These are phyloP conservation scores for Corynorhinus townsendii DNA, from an alignment of 2,113 vertebrate genomes.

Conservation along the genomic window DNA sequence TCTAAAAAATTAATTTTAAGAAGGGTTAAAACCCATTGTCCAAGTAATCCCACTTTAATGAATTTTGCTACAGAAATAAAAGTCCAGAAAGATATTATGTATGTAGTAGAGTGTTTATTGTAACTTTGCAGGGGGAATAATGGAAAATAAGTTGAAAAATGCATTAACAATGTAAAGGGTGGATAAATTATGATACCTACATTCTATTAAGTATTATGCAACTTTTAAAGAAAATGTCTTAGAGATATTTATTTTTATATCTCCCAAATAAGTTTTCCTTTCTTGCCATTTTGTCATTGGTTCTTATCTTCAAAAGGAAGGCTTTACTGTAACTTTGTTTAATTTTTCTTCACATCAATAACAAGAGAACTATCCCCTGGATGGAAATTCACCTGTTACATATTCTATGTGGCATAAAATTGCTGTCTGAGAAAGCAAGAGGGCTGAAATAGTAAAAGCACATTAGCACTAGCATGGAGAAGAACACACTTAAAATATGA, in stretches of 20 bases:
- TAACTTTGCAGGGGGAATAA: background rate
- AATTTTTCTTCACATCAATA: slow-evolving; percentile 4
- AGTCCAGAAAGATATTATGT: background rate
- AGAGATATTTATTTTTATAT: background rate
- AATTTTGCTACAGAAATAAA: slow-evolving; percentile 31
- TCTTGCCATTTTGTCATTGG: background rate
- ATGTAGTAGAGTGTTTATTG: slow-evolving; percentile 4
- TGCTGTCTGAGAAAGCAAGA: slow-evolving; percentile 16
- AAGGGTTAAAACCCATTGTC: background rate
- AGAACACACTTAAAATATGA: background rate
- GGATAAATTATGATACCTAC: background rate
- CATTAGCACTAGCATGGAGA: background rate
- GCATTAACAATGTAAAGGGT: background rate
- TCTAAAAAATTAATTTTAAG: no score
- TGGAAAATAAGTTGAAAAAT: slow-evolving; percentile 20
- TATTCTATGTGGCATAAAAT: slow-evolving; percentile 33
- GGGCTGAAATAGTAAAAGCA: background rate
- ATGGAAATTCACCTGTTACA: slow-evolving; percentile 43
- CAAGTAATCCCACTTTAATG: background rate
- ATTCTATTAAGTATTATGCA: background rate
- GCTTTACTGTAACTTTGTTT: slow-evolving; percentile 20
- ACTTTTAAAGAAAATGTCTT: slow-evolving; percentile 23
- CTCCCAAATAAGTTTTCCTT: background rate
- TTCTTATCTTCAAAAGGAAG: slow-evolving; percentile 8
- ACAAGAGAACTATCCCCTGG: background rate